Evolutionary conservation across 30 jellyfish, hydroid and myxozoan species (phyloP).

Genomic region (Turritopsis rubra): DNA sequence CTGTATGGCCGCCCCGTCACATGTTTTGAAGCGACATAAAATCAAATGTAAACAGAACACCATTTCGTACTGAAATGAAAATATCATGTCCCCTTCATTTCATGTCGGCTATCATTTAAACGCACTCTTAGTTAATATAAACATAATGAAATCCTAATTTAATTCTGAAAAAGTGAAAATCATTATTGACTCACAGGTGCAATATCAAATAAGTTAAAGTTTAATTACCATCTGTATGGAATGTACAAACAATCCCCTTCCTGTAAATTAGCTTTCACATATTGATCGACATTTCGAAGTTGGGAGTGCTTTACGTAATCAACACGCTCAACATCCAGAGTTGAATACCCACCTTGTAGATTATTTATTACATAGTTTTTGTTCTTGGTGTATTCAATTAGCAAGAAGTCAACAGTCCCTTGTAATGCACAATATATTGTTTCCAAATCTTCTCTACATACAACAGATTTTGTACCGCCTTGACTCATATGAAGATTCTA

Average conservation of each 20-base stretch:
- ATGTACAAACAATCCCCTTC: conserved; percentile 17
- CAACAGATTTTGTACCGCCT: conserved; percentile 15
- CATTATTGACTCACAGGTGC: too few relatives aligned
- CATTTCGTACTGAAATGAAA: too few relatives aligned
- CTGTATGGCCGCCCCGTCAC: too few relatives aligned
- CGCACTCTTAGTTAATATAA: too few relatives aligned
- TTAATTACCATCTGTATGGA: conserved; percentile 10
- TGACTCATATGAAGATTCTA: conserved; percentile 5
- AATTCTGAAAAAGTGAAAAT: too few relatives aligned
- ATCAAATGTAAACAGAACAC: too few relatives aligned
- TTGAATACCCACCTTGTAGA: conserved; percentile 22
- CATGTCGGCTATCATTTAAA: too few relatives aligned
- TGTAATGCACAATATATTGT: conserved; percentile 17
- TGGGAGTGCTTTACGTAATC: conserved; percentile 11
- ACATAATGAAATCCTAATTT: too few relatives aligned
- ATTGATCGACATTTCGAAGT: conserved; percentile 15
- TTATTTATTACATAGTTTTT: conserved; percentile 7
- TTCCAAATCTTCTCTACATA: conserved; percentile 8
- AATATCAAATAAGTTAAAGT: too few relatives aligned
- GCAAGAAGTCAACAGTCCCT: conserved; percentile 10
- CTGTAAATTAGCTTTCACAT: conserved; percentile 7
- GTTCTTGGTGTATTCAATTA: conserved; percentile 18
- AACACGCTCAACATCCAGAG: conserved; percentile 18
- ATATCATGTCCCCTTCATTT: too few relatives aligned
- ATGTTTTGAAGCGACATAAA: too few relatives aligned